These are phyloP conservation scores for Nephila pilipes DNA, from an alignment of 1,140 invertebrate species.

Conservation along the genomic window DNA sequence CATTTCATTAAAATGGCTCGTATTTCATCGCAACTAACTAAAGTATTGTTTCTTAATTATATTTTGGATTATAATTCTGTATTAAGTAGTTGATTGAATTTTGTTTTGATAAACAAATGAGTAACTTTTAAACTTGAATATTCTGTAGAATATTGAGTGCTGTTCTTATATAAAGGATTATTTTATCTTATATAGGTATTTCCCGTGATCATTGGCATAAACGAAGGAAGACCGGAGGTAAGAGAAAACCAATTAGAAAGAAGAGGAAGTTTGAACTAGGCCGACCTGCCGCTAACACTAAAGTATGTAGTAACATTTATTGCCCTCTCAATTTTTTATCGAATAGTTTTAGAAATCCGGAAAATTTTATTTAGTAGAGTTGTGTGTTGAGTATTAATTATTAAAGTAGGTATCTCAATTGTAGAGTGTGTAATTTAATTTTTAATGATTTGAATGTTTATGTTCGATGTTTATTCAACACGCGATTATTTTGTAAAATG, in stretches of 20 bases:
- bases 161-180: neutral
- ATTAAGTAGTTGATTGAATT: neutral
- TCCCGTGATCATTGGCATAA: slow-evolving; percentile 99
- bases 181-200: slow-evolving; percentile 89
- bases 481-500: too few relatives aligned
- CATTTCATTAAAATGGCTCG: neutral
- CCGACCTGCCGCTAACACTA: slow-evolving; percentile 98
- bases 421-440: too few relatives aligned
- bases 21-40: too few relatives aligned
- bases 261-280: slow-evolving; percentile 99
- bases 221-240: slow-evolving; percentile 97
- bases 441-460: too few relatives aligned
- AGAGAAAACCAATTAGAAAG: slow-evolving; percentile 95
- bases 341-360: too few relatives aligned
- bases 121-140: neutral
- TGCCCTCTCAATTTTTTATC: too few relatives aligned
- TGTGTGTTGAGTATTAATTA: too few relatives aligned
- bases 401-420: too few relatives aligned
- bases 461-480: too few relatives aligned
- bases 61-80: neutral
- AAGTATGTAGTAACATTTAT: slow-evolving; percentile 84
- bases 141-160: neutral
- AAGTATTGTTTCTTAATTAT: neutral
- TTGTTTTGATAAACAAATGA: neutral
- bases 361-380: too few relatives aligned